Conservation (phyloP, 2,888 invertebrate species). For the Stenurella melanura region DNA sequence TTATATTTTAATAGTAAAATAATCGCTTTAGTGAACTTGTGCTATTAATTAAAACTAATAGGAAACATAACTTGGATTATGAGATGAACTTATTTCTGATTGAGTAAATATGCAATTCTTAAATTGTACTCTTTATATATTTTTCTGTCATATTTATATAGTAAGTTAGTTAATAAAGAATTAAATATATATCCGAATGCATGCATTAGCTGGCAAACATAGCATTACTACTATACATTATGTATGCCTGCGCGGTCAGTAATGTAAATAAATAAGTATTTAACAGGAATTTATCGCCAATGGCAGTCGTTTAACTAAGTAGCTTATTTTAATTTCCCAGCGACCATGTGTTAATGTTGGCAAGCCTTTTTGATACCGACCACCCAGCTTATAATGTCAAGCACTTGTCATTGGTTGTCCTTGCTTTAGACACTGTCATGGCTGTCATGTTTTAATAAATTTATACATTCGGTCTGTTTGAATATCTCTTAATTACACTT, state of each 20-base stretch:
- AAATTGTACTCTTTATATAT: too few relatives aligned
- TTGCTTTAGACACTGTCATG: conserved; percentile 55
- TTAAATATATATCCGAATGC: conserved; percentile 8
- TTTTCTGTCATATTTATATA: neutral
- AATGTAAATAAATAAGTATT: conserved; percentile 46
- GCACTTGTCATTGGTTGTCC: conserved; percentile 58
- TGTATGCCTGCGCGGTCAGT: conserved; percentile 38
- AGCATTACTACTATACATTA: conserved; percentile 26
- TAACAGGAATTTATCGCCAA: conserved; percentile 51
- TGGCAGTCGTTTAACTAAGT: conserved; percentile 54
- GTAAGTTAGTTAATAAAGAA: neutral
- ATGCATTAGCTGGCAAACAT: conserved; percentile 39
- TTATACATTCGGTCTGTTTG: conserved; percentile 52
- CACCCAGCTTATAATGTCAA: conserved; percentile 54
- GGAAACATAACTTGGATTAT: too few relatives aligned
- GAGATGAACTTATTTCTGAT: too few relatives aligned
- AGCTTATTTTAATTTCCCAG: conserved; percentile 55
- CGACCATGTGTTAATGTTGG: conserved; percentile 54
- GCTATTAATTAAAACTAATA: too few relatives aligned
- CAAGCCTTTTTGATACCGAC: conserved; percentile 55
- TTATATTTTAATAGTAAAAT: too few relatives aligned
- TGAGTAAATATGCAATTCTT: too few relatives aligned
- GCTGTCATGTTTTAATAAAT: conserved; percentile 57
- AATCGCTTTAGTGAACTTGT: too few relatives aligned
- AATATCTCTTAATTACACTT: conserved; percentile 48